Evolutionary conservation across 2,888 invertebrate genomes (phyloP), one percentile per base, ranked within the genome.

Genomic region (Zygogramma bicolorata): DNA sequence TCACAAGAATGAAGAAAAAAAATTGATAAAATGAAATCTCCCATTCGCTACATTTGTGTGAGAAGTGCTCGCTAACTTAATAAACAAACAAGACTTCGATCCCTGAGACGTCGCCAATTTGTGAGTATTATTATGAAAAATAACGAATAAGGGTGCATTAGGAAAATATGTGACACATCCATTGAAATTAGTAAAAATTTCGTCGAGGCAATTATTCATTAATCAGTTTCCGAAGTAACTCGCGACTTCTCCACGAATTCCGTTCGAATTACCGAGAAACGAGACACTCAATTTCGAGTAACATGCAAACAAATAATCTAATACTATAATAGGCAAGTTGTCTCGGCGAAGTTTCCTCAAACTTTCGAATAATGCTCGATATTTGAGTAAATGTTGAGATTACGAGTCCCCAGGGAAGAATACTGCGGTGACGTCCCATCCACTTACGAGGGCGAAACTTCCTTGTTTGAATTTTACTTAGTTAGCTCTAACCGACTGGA

Each of bases 351-450:
- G 53, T 53, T 53, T 53, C 53, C 53, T 6, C 25, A 27, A 53
- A 53, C 53, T 53, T 53, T 53, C 53, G n/a, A 13, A 10, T 53
- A 53, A 53, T 27, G 53, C 4, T 27, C n/a, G 53, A 53, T 53
- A 53, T 53, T 53, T 53, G 53, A 27, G 27, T 53, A 25, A 53
- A 53, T 27, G 53, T 53, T 13, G 7, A 25, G 53, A 53, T 53
- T 22, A 53, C 53, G 53, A 27, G 53, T 53, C 53, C 27, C 53
- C 13, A 27, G 53, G 53, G 53, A 53, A 53, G 53, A 53, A 53
- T 27, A 53, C n/a, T 27, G 53, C 27, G 53, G n/a, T 53, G 53
- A 53, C 53, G 53, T 53, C 53, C 27, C 53, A 53, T 53, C 53
- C 53, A 53, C 53, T 53, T 53, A n/a, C 5, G 27, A 27, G 25